phyloP scores from a whole-genome alignment of 1,140 invertebrate genomes.

The Pectinophora gossypiella region DNA sequence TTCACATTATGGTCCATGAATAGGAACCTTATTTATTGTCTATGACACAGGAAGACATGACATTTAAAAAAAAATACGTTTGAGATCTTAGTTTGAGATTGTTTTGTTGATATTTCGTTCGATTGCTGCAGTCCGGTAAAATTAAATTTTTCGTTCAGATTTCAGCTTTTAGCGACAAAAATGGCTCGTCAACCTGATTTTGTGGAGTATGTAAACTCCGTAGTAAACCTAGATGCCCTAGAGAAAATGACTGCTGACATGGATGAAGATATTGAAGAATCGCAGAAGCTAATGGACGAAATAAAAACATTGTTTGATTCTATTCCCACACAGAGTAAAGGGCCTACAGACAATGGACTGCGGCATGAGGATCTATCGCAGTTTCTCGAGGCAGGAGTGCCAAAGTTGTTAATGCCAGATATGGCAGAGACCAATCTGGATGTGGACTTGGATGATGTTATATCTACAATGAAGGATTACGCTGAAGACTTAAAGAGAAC shows the following conservation, averaged over 20 bases:
- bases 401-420: conserved; percentile 44
- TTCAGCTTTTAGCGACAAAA: no score
- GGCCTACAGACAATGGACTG: conserved; percentile 15
- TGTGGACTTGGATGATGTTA: conserved; percentile 44
- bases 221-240: conserved; percentile 43
- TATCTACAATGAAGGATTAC: conserved; percentile 45
- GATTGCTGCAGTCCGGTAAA: no score
- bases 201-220: neutral
- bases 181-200: no score
- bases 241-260: conserved; percentile 53
- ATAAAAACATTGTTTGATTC: conserved; percentile 44
- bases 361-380: conserved; percentile 37
- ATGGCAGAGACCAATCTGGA: conserved; percentile 35
- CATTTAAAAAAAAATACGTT: no score
- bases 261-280: conserved; percentile 50
- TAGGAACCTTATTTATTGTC: no score
- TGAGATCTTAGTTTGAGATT: no score
- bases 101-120: no score
- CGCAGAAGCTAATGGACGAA: conserved; percentile 48
- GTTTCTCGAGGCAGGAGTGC: conserved; percentile 34
- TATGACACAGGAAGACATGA: no score
- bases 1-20: no score
- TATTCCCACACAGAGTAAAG: conserved; percentile 24
- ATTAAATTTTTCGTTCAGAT: no score
- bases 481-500: conserved; percentile 44